A percentile compares a stretch with the other conserved stretches of the same genome.
Evolutionary conservation across 2,888 invertebrate species (phyloP).

Genomic region (Drosophila birchii): DNA sequence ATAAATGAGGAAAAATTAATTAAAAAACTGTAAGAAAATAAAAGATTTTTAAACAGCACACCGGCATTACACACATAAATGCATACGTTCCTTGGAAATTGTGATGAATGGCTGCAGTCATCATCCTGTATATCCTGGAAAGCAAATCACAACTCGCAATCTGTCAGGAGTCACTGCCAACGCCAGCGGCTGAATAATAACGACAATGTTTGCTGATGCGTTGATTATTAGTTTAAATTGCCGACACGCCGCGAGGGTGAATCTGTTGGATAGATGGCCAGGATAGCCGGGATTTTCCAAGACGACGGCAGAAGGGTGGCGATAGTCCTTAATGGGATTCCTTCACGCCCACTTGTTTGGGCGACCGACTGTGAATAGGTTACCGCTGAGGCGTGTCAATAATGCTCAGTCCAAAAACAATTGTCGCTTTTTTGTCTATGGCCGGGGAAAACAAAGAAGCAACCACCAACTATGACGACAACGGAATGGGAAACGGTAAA

Average conservation of each 20-base stretch:
- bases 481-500: not conserved
- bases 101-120: constrained; percentile 64
- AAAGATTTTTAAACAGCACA: constrained; percentile 66
- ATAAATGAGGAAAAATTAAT: constrained; percentile 58
- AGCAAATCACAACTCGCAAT: constrained; percentile 44
- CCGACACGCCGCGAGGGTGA: constrained; percentile 57
- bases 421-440: constrained; percentile 67
- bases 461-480: constrained; percentile 29
- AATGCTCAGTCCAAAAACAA: constrained; percentile 58
- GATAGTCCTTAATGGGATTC: constrained; percentile 70
- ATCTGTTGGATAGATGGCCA: constrained; percentile 15
- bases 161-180: constrained; percentile 63
- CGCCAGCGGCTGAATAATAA: constrained; percentile 71
- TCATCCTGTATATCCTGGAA: not conserved
- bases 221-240: constrained; percentile 83
- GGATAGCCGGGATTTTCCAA: constrained; percentile 31
- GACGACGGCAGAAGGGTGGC: constrained; percentile 19
- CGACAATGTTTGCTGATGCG: constrained; percentile 83
- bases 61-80: constrained; percentile 9
- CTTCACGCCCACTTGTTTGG: constrained; percentile 83
- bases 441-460: constrained; percentile 63
- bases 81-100: constrained; percentile 24
- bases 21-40: constrained; percentile 50
- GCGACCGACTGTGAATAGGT: constrained; percentile 77
- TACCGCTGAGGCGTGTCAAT: constrained; percentile 63